Evolutionary conservation across 2,888 invertebrate species (phyloP).

Genomic region (Drosophila algonquin): DNA sequence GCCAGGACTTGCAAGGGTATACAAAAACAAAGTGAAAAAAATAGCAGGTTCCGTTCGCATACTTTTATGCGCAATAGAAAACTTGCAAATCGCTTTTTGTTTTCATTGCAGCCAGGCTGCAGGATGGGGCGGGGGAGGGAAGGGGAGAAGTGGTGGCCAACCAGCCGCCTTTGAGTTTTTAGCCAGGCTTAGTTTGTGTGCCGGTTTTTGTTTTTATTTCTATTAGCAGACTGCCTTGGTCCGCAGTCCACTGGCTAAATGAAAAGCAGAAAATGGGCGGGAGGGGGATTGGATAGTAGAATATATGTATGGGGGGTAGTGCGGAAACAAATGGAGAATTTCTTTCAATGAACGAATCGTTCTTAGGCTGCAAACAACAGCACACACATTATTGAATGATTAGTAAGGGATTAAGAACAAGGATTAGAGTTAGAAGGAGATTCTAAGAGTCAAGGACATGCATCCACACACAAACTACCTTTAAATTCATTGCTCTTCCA

Average conservation of each 20-base stretch:
- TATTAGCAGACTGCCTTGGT: slow-evolving; percentile 70
- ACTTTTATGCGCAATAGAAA: slow-evolving; percentile 78
- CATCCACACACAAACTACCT: background rate
- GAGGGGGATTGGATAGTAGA: background rate
- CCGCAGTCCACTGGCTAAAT: slow-evolving; percentile 64
- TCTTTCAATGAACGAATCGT: slow-evolving; percentile 63
- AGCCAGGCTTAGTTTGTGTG: slow-evolving; percentile 75
- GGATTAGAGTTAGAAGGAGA: no score
- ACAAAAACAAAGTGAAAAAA: slow-evolving; percentile 48
- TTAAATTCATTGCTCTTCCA: background rate
- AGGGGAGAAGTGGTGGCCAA: background rate
- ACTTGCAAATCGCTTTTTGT: slow-evolving; percentile 79
- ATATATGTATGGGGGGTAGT: slow-evolving; percentile 11
- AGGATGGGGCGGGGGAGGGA: slow-evolving; percentile 12
- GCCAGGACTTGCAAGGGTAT: background rate
- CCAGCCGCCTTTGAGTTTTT: slow-evolving; percentile 72
- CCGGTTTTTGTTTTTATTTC: slow-evolving; percentile 73
- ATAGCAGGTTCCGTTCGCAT: slow-evolving; percentile 61
- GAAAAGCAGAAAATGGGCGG: slow-evolving; percentile 56
- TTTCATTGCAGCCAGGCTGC: slow-evolving; percentile 64
- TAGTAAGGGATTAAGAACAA: background rate
- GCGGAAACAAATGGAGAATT: slow-evolving; percentile 24
- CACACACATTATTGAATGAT: slow-evolving; percentile 8
- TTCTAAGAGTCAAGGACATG: no score
- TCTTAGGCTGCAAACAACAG: slow-evolving; percentile 31